Base-by-base conservation (phyloP, 2,888 invertebrate species). In the Dascillus cervinus region DNA sequence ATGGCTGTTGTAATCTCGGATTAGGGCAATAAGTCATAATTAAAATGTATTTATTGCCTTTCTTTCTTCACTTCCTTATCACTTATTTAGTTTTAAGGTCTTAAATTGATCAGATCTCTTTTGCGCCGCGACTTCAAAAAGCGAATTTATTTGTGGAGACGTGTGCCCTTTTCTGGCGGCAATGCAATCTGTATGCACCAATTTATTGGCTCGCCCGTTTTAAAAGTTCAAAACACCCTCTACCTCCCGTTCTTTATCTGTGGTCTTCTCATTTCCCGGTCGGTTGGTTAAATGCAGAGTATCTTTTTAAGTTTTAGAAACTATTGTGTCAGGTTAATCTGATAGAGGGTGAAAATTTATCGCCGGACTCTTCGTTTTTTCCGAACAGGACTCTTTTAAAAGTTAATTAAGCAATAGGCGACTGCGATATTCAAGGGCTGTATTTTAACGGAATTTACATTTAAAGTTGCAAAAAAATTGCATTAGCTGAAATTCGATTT, bases 221-320 rank as follows among this genome's bases (percentile, higher is more conserved):
- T 61, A 60, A 61, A 62, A 61, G 57, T 60, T 59, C 56, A 53
- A 53, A 51, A 48, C 58, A 54, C 48, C 53, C 50, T 49, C 47
- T 26, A 28, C 29, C 29, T 15, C 37, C 27, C 21, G 31, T 39
- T 39, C 39, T 39, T 39, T 39, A 39, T 39, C 39, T 35, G 39
- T 32, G 60, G 58, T 55, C 58, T 56, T 56, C 62, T 63, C 60
- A 64, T 64, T 64, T 63, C 61, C 62, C 62, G 62, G 59, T 60
- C 56, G 62, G 63, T 57, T 58, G 62, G 58, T 49, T 53, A 55
- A 61, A 57, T n/a, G 59, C 58, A 53, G 60, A 60, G 60, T 57
- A 62, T 57, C 60, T 62, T 63, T 62, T 62, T 58, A 60, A 62
- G 61, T 62, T 63, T 60, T 55, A 53, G 59, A 58, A 63, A 64